A percentile compares a stretch with the other conserved stretches of the same genome.
These are phyloP conservation scores for Globodera rostochiensis DNA, from an alignment of 1,140 invertebrate genomes.

Conservation along the genomic window DNA sequence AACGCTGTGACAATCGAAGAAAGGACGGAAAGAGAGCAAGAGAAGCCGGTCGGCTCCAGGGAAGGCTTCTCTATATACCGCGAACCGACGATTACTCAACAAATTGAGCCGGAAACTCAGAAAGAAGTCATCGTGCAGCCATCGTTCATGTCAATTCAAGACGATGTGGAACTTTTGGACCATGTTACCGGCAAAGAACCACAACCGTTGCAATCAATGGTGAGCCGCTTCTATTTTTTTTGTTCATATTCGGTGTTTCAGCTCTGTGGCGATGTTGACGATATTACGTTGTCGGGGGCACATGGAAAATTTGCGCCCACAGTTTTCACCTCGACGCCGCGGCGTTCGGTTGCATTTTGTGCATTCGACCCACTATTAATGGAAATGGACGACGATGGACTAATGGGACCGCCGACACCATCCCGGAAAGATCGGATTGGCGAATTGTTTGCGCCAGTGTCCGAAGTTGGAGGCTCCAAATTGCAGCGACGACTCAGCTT, in stretches of 20 bases:
- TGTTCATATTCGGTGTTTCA: not conserved
- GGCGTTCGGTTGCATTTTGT: constrained; percentile 20
- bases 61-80: constrained; percentile 24
- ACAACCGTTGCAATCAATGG: not conserved
- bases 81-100: not conserved
- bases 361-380: not conserved
- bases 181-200: not conserved
- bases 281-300: constrained; percentile 25
- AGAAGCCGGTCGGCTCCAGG: not conserved
- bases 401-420: not conserved
- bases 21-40: not conserved
- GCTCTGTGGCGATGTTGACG: constrained; percentile 15
- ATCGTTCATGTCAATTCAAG: not conserved
- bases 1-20: no score
- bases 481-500: constrained; percentile 21
- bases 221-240: not conserved
- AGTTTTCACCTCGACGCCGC: constrained; percentile 29
- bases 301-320: constrained; percentile 33
- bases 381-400: constrained; percentile 17
- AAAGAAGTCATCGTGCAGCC: not conserved
- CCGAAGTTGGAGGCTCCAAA: not conserved
- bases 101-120: not conserved
- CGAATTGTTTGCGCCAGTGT: constrained; percentile 4
- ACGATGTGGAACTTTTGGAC: not conserved
- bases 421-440: not conserved